Evolutionary conservation across 1,140 invertebrate genomes (phyloP).

Genomic region (Meloidogyne exigua): DNA sequence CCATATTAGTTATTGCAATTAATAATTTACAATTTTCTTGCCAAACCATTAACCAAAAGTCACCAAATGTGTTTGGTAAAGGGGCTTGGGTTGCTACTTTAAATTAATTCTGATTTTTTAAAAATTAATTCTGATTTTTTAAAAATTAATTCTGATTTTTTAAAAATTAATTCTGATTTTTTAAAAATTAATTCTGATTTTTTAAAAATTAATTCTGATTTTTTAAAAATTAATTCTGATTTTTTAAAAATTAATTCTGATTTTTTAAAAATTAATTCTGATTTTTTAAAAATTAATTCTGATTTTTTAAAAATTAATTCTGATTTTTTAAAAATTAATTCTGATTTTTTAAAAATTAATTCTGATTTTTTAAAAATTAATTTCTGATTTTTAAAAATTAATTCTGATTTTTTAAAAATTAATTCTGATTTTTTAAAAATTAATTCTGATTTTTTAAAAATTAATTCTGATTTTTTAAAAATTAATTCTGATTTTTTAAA

Average conservation of each 20-base stretch:
- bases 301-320: neutral
- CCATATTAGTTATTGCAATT: constrained; percentile 83
- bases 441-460: neutral
- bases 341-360: too few species aligned
- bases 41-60: constrained; percentile 92
- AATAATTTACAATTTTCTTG: constrained; percentile 76
- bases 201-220: neutral
- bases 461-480: neutral
- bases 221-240: neutral
- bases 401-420: too few species aligned
- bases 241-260: too few species aligned
- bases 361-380: neutral
- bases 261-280: neutral
- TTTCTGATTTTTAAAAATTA: neutral
- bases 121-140: neutral
- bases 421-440: too few species aligned
- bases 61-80: constrained; percentile 78
- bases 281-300: constrained; percentile 6
- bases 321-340: neutral
- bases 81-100: constrained; percentile 80
- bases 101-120: constrained; percentile 4
- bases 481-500: neutral
- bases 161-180: neutral
- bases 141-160: neutral
- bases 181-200: neutral